These are phyloP conservation scores for Tachycineta bicolor DNA, from an alignment of 2,113 vertebrate species.

Conservation along the genomic window DNA sequence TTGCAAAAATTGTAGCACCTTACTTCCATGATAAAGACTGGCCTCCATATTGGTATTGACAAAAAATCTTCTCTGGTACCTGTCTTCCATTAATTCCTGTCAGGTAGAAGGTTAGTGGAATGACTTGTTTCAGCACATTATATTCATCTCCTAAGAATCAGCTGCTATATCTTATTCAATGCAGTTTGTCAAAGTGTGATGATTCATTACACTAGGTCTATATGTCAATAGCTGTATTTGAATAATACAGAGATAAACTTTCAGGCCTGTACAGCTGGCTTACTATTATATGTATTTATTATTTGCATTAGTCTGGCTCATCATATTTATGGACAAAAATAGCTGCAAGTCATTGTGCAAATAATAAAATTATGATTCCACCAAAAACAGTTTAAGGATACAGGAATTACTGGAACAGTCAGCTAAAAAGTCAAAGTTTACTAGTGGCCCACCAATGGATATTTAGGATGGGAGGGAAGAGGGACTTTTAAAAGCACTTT, in stretches of 20 bases:
- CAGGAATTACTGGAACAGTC: background rate
- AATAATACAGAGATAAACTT: conserved; percentile 31
- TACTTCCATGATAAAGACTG: background rate
- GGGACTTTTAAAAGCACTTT: background rate
- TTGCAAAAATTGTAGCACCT: background rate
- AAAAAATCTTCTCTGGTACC: background rate
- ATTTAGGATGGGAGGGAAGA: background rate
- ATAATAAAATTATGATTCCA: background rate
- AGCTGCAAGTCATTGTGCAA: background rate
- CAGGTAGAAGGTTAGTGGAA: background rate
- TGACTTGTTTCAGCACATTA: conserved; percentile 13
- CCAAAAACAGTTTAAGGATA: background rate
- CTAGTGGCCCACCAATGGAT: background rate
- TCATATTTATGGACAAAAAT: conserved; percentile 1
- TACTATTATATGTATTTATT: background rate
- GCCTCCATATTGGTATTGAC: background rate
- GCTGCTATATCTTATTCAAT: background rate
- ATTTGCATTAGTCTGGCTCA: background rate
- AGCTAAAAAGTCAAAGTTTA: background rate
- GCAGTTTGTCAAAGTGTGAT: conserved; percentile 15
- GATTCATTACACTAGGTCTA: conserved; percentile 9
- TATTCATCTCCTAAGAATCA: background rate
- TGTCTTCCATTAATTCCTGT: conserved; percentile 10
- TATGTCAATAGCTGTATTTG: conserved; percentile 9
- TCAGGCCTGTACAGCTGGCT: background rate